A percentile compares a stretch with the other conserved stretches of the same genome.
Conservation (phyloP, 2,113 vertebrate species). For the Meles meles region DNA sequence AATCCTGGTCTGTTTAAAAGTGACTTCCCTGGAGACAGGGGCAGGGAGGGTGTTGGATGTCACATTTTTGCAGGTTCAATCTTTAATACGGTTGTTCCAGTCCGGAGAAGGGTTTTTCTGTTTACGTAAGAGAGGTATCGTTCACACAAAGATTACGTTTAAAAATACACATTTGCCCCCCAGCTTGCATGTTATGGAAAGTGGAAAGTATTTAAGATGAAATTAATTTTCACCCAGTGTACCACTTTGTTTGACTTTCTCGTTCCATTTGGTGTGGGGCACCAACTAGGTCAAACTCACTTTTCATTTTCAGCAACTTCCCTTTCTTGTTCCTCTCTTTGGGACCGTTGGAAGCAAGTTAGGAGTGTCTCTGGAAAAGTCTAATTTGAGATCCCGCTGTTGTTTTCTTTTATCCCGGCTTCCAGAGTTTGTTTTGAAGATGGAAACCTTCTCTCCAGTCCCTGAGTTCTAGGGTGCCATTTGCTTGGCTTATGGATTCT, state of each 20-base stretch:
- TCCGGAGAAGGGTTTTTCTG: conserved; percentile 1
- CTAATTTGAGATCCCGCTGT: neutral
- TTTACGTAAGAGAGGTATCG: conserved; percentile 40
- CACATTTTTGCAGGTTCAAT: neutral
- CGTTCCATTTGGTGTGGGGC: neutral
- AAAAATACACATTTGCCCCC: neutral
- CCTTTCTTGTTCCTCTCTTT: conserved; percentile 25
- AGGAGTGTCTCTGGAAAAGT: neutral
- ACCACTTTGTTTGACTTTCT: conserved; percentile 57
- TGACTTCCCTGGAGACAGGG: neutral
- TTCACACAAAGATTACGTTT: conserved; percentile 44
- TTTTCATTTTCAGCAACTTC: conserved; percentile 20
- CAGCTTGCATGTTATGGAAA: neutral
- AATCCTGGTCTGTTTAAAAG: conserved; percentile 20
- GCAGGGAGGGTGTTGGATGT: conserved; percentile 3
- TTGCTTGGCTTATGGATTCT: neutral
- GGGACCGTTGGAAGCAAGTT: neutral
- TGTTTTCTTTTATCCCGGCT: neutral
- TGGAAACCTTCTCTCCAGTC: neutral
- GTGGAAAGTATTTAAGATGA: conserved; percentile 51
- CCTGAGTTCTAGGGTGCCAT: neutral
- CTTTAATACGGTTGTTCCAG: neutral
- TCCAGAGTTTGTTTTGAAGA: conserved; percentile 26
- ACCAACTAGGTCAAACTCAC: neutral
- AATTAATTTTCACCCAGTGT: neutral